Evolutionary conservation across 2,888 invertebrate species (phyloP), one percentile per base, ranked within the genome.

Genomic region (Sarcophaga carnaria): DNA sequence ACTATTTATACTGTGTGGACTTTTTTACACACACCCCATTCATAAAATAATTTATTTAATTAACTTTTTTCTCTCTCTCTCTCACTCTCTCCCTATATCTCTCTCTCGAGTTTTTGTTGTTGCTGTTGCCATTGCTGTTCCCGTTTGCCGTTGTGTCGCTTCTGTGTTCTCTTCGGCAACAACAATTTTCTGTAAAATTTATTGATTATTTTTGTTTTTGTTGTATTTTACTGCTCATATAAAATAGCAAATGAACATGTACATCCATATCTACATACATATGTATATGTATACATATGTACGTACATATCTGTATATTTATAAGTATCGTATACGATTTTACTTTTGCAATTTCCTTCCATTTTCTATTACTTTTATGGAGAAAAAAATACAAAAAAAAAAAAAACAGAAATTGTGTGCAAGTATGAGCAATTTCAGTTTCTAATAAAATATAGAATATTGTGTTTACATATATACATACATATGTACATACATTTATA

Each of bases 1-100:
- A 83, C 49, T 37, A 62, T 54, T 20, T 20, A 47, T 3, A 11
- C 47, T n/a, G 12, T 70, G 75, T 80, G 75, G 78, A 78, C 74
- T 78, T 70, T 83, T 54, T 14, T 78, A 85, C 83, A 88, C 85
- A 88, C 87, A 85, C 85, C 87, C 85, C 87, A 87, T 87, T 88
- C 87, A 85, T 80, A 87, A 84, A 88, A 87, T 88, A 88, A 88
- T 88, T 88, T 88, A 88, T 87, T 88, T 88, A 88, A 88, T 88
- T 88, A 88, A 88, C 82, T 88, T 88, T 88, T 76, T 67, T 54
- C 4, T 76, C 45, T 14, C 54, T 25, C n/a, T 62, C 66, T 17
- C 37, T 8, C 8, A 0, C 37, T 37, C 14, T 77, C 27, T 14
- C 37, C 25, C 17, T 72, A 37, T 22, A 37, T 25, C 20, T 62